Evolutionary conservation across 1,140 invertebrate species (phyloP).

Genomic region (Drosophila mayri): DNA sequence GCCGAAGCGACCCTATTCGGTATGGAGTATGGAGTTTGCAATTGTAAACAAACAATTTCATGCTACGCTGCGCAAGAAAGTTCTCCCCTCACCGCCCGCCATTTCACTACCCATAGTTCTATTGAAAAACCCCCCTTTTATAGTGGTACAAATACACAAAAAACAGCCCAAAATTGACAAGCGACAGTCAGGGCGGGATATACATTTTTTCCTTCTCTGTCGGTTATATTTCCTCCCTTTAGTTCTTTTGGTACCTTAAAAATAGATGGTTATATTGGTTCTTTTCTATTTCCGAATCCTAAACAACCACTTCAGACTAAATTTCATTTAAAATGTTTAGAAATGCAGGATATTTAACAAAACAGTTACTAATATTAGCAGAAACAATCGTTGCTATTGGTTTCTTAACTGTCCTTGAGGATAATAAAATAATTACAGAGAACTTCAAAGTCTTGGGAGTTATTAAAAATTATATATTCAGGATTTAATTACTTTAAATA

Average conservation of each 20-base stretch:
- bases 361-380: neutral
- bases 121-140: conserved; percentile 29
- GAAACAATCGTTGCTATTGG: neutral
- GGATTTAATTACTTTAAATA: neutral
- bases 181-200: conserved; percentile 64
- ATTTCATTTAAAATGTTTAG: neutral
- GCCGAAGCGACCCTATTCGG: conserved; percentile 6
- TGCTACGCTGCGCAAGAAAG: conserved; percentile 69
- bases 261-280: neutral
- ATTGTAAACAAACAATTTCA: conserved; percentile 82
- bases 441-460: neutral
- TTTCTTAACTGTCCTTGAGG: neutral
- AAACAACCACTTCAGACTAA: neutral
- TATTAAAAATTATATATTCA: neutral
- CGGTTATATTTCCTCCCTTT: neutral
- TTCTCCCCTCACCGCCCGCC: conserved; percentile 21
- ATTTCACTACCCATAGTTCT: conserved; percentile 20
- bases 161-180: conserved; percentile 63
- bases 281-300: neutral
- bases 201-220: conserved; percentile 13
- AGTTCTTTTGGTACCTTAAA: neutral
- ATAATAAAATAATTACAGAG: neutral
- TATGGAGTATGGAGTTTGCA: conserved; percentile 48
- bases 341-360: neutral
- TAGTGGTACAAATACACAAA: conserved; percentile 22